Evolutionary conservation across 2,797 vertebrate species (phyloP), one percentile per base, ranked within the genome.

Genomic region (Pristis pectinata): DNA sequence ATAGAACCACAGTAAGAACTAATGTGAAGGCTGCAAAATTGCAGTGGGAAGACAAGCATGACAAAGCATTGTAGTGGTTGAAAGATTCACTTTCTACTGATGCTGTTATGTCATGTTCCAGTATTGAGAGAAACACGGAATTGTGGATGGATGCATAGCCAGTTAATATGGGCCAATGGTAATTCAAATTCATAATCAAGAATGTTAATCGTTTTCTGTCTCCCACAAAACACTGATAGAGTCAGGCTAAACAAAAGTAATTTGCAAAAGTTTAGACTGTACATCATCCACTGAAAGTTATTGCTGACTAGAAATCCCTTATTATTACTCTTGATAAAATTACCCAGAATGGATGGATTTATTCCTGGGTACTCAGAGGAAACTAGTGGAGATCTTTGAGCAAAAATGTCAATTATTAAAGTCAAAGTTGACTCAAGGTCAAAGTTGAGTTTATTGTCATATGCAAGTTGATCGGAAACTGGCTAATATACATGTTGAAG

Each of bases 31-130:
- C 37, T 67, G 87, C n/a, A 91, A 67, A 67, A 67, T 41, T 91
- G 59, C 87, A 67, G 8, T 37, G 87, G 87, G 87, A 67, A 67
- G 87, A 91, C 87, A 91, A 91, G 87, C 87, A 91, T 91, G n/a
- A 91, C 87, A 91, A 91, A 41, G 19, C n/a, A 19, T 67, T 67
- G 37, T 41, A 67, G 87, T n/a, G 91, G 59, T 37, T 37, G 59
- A 91, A 67, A 67, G 87, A 67, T 91, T 67, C 87, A 91, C n/a
- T 67, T 67, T 41, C 87, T 67, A 91, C 17, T 91, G 87, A 22
- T 22, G 7, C 61, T 61, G 56, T 61, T 19, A n/a, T 89, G 85
- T 91, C 87, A 41, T 24, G 37, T 37, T 91, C 41, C 61, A 91
- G 91, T 41, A 22, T 22, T 67, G 87, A 91, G 87, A 64, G 37